These are phyloP conservation scores for Alloscopus bannaensis DNA, from an alignment of 2,888 invertebrate genomes.

Conservation along the genomic window DNA sequence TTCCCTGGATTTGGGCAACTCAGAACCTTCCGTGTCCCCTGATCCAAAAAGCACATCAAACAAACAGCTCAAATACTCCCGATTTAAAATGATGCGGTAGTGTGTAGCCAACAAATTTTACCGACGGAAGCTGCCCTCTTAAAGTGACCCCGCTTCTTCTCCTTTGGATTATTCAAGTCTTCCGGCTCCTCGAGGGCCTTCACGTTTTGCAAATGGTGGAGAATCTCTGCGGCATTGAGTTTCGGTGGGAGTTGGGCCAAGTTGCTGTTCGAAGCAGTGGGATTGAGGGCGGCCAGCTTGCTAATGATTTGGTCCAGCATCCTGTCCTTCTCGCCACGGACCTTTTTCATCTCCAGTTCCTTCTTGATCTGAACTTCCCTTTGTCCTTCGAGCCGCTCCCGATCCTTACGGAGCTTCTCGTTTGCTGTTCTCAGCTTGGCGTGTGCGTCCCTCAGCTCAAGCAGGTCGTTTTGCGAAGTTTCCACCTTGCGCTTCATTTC, in stretches of 20 bases:
- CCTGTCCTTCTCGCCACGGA: conserved; percentile 77
- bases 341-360: conserved; percentile 77
- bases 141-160: conserved; percentile 70
- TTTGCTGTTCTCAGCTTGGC: conserved; percentile 93
- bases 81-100: too few species aligned
- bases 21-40: conserved; percentile 66
- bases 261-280: conserved; percentile 66
- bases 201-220: conserved; percentile 69
- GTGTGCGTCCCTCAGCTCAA: conserved; percentile 93
- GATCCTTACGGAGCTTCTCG: conserved; percentile 91
- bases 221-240: conserved; percentile 66
- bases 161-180: conserved; percentile 67
- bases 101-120: not conserved
- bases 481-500: conserved; percentile 89
- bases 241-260: conserved; percentile 61
- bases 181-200: conserved; percentile 70
- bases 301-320: conserved; percentile 69
- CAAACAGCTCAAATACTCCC: conserved; percentile 18
- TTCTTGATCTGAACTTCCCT: conserved; percentile 80
- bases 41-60: conserved; percentile 20
- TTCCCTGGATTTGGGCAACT: conserved; percentile 66
- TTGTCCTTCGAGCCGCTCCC: conserved; percentile 89
- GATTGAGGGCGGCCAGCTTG: conserved; percentile 59
- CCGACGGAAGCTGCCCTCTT: conserved; percentile 70
- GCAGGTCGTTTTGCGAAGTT: conserved; percentile 80